Conservation (phyloP, 1,140 invertebrate species). For the Aphidius ervi region DNA sequence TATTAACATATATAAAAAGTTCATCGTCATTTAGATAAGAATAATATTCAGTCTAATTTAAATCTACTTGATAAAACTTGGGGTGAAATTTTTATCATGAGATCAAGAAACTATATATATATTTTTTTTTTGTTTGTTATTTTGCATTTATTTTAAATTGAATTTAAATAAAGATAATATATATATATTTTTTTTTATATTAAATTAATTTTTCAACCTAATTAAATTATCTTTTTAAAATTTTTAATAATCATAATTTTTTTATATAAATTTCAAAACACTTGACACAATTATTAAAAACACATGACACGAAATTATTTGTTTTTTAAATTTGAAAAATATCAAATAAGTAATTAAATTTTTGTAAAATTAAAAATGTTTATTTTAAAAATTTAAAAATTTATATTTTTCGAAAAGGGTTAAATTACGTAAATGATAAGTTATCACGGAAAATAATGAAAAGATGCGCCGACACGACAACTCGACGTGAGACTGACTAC, state of each 20-base stretch:
- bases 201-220: no score
- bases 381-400: background rate
- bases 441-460: conserved; percentile 16
- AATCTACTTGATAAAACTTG: conserved; percentile 5
- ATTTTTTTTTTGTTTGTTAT: background rate
- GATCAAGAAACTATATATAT: conserved; percentile 17
- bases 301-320: background rate
- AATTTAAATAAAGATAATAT: background rate
- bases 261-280: no score
- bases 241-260: no score
- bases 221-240: no score
- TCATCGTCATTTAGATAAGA: no score
- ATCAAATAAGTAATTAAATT: background rate
- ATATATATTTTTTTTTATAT: background rate
- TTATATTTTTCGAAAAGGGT: background rate
- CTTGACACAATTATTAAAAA: no score
- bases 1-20: background rate
- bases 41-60: conserved; percentile 6
- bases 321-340: background rate
- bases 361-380: background rate
- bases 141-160: no score
- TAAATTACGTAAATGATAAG: conserved; percentile 4
- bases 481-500: conserved; percentile 42
- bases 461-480: conserved; percentile 36
- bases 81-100: conserved; percentile 17